A percentile compares a stretch with the other conserved stretches of the same genome.
phyloP scores from a whole-genome alignment of 2,113 vertebrate genomes.

The Sorex fumeus region DNA sequence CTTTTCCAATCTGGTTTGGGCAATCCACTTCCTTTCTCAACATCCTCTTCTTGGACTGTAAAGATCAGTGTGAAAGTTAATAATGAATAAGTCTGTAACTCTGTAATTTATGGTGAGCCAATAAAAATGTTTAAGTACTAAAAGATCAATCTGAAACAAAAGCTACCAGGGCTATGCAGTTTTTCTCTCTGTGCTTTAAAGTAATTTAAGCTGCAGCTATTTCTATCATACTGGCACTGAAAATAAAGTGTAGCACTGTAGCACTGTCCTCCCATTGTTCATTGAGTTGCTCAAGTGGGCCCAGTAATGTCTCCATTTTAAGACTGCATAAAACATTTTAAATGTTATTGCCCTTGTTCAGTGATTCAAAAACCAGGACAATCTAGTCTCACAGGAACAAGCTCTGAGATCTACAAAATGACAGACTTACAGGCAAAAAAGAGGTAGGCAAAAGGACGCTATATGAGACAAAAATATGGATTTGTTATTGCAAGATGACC shows the following conservation, averaged over 20 bases:
- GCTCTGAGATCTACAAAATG: not conserved
- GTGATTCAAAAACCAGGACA: not conserved
- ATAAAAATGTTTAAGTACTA: no score
- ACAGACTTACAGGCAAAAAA: not conserved
- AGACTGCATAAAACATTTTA: not conserved
- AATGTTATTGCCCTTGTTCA: not conserved
- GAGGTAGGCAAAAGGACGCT: not conserved
- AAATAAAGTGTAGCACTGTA: no score
- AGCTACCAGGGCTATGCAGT: not conserved
- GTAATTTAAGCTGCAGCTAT: not conserved
- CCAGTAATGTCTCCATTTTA: no score
- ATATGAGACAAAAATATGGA: not conserved
- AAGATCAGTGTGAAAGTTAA: conserved; percentile 5
- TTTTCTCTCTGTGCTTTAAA: not conserved
- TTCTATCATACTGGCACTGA: not conserved
- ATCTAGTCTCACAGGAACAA: not conserved
- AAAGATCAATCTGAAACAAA: conserved; percentile 32
- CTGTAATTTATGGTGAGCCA: no score
- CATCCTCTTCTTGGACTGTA: conserved; percentile 31
- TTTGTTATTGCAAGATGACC: not conserved
- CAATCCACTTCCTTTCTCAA: not conserved
- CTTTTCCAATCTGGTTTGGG: not conserved
- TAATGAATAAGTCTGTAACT: no score
- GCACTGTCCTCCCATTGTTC: no score
- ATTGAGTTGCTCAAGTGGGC: no score